These are phyloP conservation scores for Omphaloscelis lunosa DNA, from an alignment of 2,888 invertebrate species.

Conservation along the genomic window DNA sequence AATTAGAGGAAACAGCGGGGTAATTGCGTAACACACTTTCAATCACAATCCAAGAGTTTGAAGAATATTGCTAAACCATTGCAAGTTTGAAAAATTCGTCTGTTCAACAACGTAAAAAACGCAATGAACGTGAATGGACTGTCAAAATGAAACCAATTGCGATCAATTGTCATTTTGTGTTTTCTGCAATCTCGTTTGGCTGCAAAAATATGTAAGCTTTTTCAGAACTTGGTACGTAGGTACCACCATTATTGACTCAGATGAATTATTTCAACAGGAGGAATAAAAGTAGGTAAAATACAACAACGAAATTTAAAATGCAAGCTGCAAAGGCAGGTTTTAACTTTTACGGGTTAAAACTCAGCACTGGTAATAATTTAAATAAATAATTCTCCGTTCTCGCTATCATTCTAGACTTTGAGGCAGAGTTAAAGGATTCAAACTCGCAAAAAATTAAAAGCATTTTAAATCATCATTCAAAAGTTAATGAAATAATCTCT, in stretches of 20 bases:
- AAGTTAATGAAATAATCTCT: constrained; percentile 49
- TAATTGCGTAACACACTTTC: too few species aligned
- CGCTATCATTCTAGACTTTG: background rate
- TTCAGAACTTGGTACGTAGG: background rate
- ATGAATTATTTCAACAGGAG: background rate
- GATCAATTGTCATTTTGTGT: too few species aligned
- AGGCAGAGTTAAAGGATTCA: background rate
- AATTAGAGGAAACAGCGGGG: background rate
- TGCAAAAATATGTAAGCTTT: background rate
- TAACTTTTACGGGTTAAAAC: background rate
- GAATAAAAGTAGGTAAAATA: background rate
- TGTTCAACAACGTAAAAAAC: too few species aligned
- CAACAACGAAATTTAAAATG: background rate
- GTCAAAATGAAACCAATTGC: too few species aligned
- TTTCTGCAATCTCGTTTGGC: background rate
- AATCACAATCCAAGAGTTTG: too few species aligned
- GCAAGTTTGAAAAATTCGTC: too few species aligned
- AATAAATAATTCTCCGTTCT: background rate
- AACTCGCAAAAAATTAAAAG: constrained; percentile 23
- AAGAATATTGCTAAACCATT: too few species aligned
- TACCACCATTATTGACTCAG: background rate
- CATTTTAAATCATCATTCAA: constrained; percentile 36
- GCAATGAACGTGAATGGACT: too few species aligned
- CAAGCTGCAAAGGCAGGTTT: background rate
- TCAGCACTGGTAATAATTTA: background rate